Percentiles rank a stretch among this genome's conserved stretches.
These are phyloP conservation scores for Thermophis baileyi DNA, from an alignment of 2,113 vertebrate species.

Conservation along the genomic window DNA sequence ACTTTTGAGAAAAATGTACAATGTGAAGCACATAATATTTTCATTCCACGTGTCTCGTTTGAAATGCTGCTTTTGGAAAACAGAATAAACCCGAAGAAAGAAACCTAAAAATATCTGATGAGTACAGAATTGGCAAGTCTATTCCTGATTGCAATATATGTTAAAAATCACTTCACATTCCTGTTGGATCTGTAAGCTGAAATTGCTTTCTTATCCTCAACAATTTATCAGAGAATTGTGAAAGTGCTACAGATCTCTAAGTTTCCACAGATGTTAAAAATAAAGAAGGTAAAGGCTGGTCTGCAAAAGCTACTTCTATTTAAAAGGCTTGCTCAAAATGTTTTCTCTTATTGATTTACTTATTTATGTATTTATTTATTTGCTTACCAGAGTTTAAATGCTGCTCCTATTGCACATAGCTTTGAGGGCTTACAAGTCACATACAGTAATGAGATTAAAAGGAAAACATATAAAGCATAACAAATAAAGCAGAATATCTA, in stretches of 20 bases:
- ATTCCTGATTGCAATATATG: conserved; percentile 16
- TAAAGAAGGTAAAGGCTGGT: not conserved
- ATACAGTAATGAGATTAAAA: not conserved
- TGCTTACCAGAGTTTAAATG: not conserved
- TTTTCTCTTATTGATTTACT: not conserved
- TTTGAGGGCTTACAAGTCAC: not conserved
- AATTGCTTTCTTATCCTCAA: conserved; percentile 1
- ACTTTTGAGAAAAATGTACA: conserved; percentile 31
- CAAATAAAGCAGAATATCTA: not conserved
- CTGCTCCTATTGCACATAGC: not conserved
- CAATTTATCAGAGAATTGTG: conserved; percentile 15
- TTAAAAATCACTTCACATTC: conserved; percentile 24
- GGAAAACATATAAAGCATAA: not conserved
- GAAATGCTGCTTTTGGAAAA: conserved; percentile 21
- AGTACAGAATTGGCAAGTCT: not conserved
- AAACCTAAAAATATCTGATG: conserved; percentile 18
- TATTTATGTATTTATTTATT: not conserved
- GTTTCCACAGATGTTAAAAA: not conserved
- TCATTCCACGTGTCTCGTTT: conserved; percentile 7
- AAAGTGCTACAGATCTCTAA: not conserved
- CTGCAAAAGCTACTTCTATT: not conserved
- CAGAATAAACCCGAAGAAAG: conserved; percentile 15
- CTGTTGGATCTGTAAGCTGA: not conserved
- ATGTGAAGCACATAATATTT: conserved; percentile 23
- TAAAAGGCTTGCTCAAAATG: not conserved